Evolutionary conservation across 2,113 vertebrate species (phyloP).

Genomic region (Thunnus maccoyii): DNA sequence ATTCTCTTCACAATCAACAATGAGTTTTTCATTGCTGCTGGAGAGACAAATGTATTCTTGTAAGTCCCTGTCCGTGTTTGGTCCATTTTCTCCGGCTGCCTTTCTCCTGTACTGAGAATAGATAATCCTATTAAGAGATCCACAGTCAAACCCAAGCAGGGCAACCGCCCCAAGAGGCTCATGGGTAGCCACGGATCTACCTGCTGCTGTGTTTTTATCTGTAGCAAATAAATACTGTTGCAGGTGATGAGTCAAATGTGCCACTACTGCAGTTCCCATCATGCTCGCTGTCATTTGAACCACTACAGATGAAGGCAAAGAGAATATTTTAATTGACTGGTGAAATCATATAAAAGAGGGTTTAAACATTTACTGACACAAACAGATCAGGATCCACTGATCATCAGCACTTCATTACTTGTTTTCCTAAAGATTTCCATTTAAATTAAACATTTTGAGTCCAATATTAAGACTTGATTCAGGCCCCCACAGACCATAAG

Average conservation of each 20-base stretch:
- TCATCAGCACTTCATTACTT: no score
- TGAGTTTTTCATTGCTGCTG: not conserved
- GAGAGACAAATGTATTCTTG: not conserved
- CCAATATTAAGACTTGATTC: no score
- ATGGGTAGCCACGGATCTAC: constrained; percentile 48
- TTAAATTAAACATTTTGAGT: no score
- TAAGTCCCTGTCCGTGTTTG: not conserved
- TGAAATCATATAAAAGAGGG: no score
- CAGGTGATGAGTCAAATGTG: not conserved
- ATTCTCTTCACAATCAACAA: not conserved
- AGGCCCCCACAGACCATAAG: no score
- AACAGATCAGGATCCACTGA: no score
- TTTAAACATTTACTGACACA: no score
- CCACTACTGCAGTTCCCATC: not conserved
- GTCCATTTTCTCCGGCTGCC: constrained; percentile 27
- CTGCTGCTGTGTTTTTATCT: constrained; percentile 11
- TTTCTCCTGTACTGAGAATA: constrained; percentile 59
- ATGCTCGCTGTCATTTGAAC: not conserved
- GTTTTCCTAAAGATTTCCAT: no score
- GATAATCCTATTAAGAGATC: constrained; percentile 84
- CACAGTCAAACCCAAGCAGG: constrained; percentile 63
- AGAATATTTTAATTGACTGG: no score
- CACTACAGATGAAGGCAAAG: no score
- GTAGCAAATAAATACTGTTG: not conserved
- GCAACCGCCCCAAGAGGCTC: constrained; percentile 61